These are phyloP conservation scores for Daphoenositta chrysoptera DNA, from an alignment of 2,113 vertebrate species.

Conservation along the genomic window DNA sequence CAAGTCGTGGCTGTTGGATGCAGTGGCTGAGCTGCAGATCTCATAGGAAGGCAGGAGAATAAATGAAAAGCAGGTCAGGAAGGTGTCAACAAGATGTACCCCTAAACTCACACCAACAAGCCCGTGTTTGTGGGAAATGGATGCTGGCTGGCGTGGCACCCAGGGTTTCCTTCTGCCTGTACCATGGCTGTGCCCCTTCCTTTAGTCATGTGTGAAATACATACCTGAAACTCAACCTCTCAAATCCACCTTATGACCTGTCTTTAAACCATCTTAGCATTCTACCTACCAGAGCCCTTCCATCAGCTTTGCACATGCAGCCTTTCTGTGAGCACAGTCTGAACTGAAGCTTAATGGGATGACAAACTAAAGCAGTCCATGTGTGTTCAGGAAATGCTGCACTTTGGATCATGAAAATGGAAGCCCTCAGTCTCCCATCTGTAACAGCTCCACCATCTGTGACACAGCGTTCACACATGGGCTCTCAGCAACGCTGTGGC, in stretches of 20 bases:
- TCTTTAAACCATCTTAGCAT: background rate
- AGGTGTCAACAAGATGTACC: rapidly evolving
- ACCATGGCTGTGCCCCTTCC: background rate
- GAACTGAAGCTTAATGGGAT: background rate
- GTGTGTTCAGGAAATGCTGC: background rate
- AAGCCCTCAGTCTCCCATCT: background rate
- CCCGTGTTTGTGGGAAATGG: background rate
- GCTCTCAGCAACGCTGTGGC: rapidly evolving
- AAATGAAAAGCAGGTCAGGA: background rate
- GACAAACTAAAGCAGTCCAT: background rate
- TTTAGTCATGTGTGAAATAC: rapidly evolving
- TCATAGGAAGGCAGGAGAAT: background rate
- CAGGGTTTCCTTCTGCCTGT: background rate
- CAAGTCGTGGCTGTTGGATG: background rate
- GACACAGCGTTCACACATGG: background rate
- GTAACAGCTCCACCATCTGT: background rate
- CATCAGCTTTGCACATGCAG: background rate
- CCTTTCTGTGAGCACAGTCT: background rate
- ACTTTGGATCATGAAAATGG: background rate
- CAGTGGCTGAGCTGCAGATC: background rate
- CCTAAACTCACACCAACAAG: background rate
- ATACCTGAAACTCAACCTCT: background rate
- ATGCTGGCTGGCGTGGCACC: background rate
- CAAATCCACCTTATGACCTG: background rate
- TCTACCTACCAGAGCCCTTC: background rate